Base-by-base conservation (phyloP, 2,797 vertebrate species). In the Malurus leucopterus region DNA sequence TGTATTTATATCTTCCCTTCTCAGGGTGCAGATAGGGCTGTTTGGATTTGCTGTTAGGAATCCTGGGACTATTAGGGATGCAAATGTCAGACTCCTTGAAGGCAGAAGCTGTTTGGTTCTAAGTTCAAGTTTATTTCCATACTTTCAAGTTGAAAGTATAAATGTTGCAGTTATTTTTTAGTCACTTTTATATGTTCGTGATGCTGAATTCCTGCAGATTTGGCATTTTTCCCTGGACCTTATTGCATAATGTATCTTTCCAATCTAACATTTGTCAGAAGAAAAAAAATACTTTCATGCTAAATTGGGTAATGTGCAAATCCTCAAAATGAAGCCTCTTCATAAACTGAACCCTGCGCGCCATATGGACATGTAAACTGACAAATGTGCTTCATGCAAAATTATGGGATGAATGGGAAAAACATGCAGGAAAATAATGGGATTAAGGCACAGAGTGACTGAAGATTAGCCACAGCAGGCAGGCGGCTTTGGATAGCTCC, bases 81-180 rank as follows among this genome's bases (percentile, higher is more conserved):
- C 12, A 92, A 83, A 86, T 76, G 64, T 84, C 64, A 76, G 49
- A 36, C 7, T 87, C 43, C 63, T 69, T 71, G 55, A 80, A 87
- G 73, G 69, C 63, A 83, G 79, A 77, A 87, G 47, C 43, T 71
- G 36, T 89, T 86, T 55, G 26, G 19, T 75, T 87, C 72, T 34
- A 61, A 54, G 47, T 77, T 92, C 62, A 89, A 61, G 58, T 74
- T 87, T 91, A 81, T 93, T 90, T 93, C 65, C 55, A 62, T 71
- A 70, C 41, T 83, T 90, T 27, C 32, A 77, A 82, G 13, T 54
- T 69, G 54, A 76, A 55, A 74, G 26, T 38, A 24, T 74, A 73
- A 91, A 87, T 50, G 62, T 80, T 87, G 57, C 30, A 43, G 76
- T 21, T 74, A 40, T 50, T 77, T 87, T 87, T 87, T 61, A 87